A percentile compares a stretch with the other conserved stretches of the same genome.
These are phyloP conservation scores for Cliona cf. orientalis DNA, from an alignment of 37 sponge, comb jelly and placozoan genomes.

Conservation along the genomic window DNA sequence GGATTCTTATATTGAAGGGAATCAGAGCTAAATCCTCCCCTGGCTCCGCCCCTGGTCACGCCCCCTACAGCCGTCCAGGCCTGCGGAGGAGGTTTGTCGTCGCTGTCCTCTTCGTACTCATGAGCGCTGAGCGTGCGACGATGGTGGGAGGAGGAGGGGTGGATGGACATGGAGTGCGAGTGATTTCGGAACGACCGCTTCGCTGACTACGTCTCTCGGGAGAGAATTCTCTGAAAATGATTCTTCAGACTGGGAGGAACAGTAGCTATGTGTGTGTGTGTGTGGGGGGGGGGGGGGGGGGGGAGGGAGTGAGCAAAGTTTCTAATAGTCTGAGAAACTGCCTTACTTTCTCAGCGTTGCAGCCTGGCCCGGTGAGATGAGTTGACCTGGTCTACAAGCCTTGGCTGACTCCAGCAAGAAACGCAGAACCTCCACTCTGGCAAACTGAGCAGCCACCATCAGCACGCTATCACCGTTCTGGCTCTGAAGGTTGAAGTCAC, in stretches of 20 bases:
- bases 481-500: slow-evolving; percentile 69
- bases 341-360: neutral
- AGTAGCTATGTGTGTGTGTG: neutral
- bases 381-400: neutral
- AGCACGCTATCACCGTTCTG: slow-evolving; percentile 50
- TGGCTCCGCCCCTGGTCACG: no score
- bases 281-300: neutral
- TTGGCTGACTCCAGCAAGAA: slow-evolving; percentile 45
- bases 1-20: neutral
- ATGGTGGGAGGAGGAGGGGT: no score
- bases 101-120: slow-evolving; percentile 5
- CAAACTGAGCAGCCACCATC: slow-evolving; percentile 66
- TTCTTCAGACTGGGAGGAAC: neutral
- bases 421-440: slow-evolving; percentile 50
- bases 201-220: neutral
- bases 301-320: neutral
- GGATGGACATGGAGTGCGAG: no score
- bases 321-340: neutral
- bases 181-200: no score
- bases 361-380: slow-evolving; percentile 9
- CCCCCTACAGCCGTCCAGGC: no score
- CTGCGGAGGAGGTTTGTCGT: slow-evolving; percentile 1
- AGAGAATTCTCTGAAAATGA: neutral
- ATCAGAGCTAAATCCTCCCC: no score
- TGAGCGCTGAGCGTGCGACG: no score